Evolutionary conservation across 2,797 vertebrate species (phyloP).

Genomic region (Phataginus tricuspis): DNA sequence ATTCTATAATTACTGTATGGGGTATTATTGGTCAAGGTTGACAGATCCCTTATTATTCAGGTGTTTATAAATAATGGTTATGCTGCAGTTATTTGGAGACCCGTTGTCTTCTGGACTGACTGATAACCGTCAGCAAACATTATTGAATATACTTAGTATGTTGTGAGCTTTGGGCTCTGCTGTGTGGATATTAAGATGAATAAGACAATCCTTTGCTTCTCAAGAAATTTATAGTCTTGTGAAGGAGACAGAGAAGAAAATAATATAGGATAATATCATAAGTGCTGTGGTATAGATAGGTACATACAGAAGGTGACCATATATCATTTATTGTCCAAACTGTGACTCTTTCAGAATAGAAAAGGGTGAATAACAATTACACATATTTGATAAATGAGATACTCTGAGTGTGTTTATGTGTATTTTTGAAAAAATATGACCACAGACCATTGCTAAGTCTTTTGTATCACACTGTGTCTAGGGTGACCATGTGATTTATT

Average conservation of each 20-base stretch:
- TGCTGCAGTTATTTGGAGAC: slow-evolving; percentile 18
- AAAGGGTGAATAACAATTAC: neutral
- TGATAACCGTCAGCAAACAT: neutral
- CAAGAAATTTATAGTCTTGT: slow-evolving; percentile 6
- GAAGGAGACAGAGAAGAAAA: neutral
- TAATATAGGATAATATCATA: neutral
- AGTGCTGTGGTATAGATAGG: neutral
- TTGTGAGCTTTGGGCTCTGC: neutral
- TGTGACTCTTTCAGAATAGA: neutral
- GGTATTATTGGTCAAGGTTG: neutral
- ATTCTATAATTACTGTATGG: neutral
- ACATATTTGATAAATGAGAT: neutral
- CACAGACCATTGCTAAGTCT: neutral
- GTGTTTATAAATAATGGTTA: slow-evolving; percentile 51
- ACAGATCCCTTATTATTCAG: slow-evolving; percentile 42
- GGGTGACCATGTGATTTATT: neutral
- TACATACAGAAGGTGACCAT: neutral
- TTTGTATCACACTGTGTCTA: neutral
- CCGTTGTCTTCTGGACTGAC: slow-evolving; percentile 7
- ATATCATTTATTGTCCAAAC: neutral
- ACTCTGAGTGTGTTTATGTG: neutral
- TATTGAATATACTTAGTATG: neutral
- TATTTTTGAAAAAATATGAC: neutral
- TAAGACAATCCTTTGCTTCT: neutral
- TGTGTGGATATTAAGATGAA: neutral